Evolutionary conservation across 2,888 invertebrate species (phyloP).

Genomic region (Penaeus monodon): DNA sequence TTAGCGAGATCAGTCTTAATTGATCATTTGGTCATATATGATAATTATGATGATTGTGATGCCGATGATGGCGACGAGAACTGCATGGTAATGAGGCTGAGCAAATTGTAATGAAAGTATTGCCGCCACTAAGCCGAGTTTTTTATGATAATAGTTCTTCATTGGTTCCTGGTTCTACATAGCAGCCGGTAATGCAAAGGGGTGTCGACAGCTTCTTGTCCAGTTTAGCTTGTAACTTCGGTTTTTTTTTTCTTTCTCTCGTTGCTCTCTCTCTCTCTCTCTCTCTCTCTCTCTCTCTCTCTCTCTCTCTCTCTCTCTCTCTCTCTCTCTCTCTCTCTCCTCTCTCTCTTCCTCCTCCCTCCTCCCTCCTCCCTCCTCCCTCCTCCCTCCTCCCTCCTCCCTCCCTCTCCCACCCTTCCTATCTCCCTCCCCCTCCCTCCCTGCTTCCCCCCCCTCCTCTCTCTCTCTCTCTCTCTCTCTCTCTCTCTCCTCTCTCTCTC

Average conservation of each 20-base stretch:
- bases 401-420: not conserved
- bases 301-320: not conserved
- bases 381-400: not conserved
- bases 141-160: not conserved
- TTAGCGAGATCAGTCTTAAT: too few relatives aligned
- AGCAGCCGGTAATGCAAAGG: too few relatives aligned
- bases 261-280: not conserved
- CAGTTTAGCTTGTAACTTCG: too few relatives aligned
- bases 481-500: not conserved
- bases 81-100: not conserved
- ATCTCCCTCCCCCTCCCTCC: not conserved
- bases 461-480: not conserved
- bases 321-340: not conserved
- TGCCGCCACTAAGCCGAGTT: not conserved
- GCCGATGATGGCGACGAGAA: not conserved
- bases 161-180: too few relatives aligned
- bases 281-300: not conserved
- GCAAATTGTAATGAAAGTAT: not conserved
- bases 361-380: not conserved
- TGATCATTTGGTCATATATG: too few relatives aligned
- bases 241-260: not conserved
- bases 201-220: too few relatives aligned
- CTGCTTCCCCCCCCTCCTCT: not conserved
- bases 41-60: too few relatives aligned
- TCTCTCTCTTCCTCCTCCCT: not conserved